Conservation (phyloP, 92 coral and sea anemone species). For the Epizoanthus scotinus region DNA sequence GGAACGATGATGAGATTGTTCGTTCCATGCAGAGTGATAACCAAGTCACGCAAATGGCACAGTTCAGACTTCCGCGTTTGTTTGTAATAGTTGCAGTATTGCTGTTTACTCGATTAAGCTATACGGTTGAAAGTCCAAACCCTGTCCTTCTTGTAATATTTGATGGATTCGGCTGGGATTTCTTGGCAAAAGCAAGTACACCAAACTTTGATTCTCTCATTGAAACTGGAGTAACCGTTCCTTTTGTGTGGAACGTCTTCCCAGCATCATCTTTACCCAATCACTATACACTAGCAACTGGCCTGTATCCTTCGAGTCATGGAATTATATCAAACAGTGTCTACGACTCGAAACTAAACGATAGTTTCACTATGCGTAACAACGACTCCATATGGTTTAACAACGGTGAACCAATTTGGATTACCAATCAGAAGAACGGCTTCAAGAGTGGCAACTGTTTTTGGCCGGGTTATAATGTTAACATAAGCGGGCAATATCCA, state of each 20-base stretch:
- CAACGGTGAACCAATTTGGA: conserved; percentile 85
- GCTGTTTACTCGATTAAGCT: not conserved
- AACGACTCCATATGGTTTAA: conserved; percentile 83
- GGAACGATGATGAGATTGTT: too few relatives aligned
- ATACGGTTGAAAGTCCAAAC: not conserved
- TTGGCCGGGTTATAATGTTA: conserved; percentile 82
- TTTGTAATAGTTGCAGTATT: too few relatives aligned
- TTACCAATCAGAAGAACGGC: conserved; percentile 79
- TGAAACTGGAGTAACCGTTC: conserved; percentile 66
- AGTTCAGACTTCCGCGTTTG: too few relatives aligned
- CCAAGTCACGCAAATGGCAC: too few relatives aligned
- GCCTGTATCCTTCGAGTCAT: conserved; percentile 85
- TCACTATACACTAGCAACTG: conserved; percentile 90
- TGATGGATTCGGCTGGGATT: conserved; percentile 94
- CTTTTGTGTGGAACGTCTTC: conserved; percentile 77
- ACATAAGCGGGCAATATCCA: conserved; percentile 47
- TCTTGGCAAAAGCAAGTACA: conserved; percentile 65
- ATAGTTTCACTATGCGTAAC: conserved; percentile 56
- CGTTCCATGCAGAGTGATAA: too few relatives aligned
- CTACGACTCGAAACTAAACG: conserved; percentile 69
- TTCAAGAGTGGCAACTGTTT: conserved; percentile 67
- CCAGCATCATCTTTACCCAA: conserved; percentile 90
- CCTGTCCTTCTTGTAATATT: conserved; percentile 73
- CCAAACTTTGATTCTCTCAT: conserved; percentile 50
- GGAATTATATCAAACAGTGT: conserved; percentile 73